Base-by-base conservation (phyloP, 1,140 invertebrate genomes). In the Phocides pigmalion region DNA sequence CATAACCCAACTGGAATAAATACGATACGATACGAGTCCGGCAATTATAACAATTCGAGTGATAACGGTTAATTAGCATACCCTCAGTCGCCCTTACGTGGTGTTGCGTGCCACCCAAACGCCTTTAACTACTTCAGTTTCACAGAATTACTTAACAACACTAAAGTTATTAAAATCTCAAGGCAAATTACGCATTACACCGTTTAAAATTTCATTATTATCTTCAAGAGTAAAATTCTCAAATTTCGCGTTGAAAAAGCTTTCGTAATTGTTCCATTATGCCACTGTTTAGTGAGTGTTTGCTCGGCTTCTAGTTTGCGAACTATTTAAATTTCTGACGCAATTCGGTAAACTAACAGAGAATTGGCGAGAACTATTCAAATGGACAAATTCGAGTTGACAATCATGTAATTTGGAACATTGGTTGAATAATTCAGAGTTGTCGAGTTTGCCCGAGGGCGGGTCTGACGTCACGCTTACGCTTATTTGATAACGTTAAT, bases 271-370 rank as follows among this genome's bases (percentile, higher is more conserved):
- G 50, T 41, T 12, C 12, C 12, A 41, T 12, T 20, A 8, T 1
- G 50, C 22, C 12, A 3, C 42, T 44, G 25, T 59, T 46, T 25
- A 35, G 41, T 22, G 32, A 64, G 50, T 51, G 25, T 51, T 53
- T 58, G 32, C 61, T 9, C 53, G 17, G 42, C 51, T 16, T 15
- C 56, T 25, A 66, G 61, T 63, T 71, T 62, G 59, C 59, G 62
- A 56, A 64, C 59, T 61, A 70, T 65, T 70, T 66, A 70, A 70
- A 68, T 71, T 66, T 64, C 49, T 53, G 68, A 68, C 61, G 53
- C 68, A 66, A 74, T 74, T 71, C 68, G 35, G 41, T 41, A 61
- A 74, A 71, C 72, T 68, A 70, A 71, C 59, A 68, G 25, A 49
- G 56, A 68, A 70, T 66, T 54, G 46, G 64, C 63, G 39, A 42